Evolutionary conservation across 2,113 vertebrate species (phyloP), one percentile per base, ranked within the genome.

Genomic region (Numida meleagris): DNA sequence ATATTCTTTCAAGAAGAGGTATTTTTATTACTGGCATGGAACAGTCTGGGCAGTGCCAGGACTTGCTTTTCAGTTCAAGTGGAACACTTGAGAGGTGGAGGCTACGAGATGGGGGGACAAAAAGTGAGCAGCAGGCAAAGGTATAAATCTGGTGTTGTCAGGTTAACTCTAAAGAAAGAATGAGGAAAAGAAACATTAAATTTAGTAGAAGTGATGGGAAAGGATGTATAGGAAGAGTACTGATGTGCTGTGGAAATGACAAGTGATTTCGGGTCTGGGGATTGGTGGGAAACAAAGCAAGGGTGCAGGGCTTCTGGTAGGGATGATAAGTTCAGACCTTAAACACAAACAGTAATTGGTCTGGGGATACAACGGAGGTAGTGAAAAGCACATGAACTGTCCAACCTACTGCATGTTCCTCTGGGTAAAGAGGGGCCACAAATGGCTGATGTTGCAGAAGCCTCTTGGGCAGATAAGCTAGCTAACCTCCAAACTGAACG

Each of bases 101-200:
- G 10, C 8, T 15, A 43, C 6, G 14, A 66, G 16, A 27, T 7
- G 33, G 8, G 13, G 12, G 43, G 12, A 38, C 55, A 19, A 59
- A 59, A 45, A 46, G 15, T 0, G 0, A 21, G 18, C 36, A 57
- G 7, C 4, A 7, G 62, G 31, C 12, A 0, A 0, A 43, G 12
- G 29, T 16, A 42, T 4, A 68, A 48, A 70, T 3, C 6, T 2
- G 4, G 29, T 42, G 62, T 25, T 71, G 40, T 4, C 4, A 72
- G 36, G 70, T 18, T 34, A 75, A 73, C 48, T n/a, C 10, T 46
- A 70, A 86, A 57, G 36, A 4, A 57, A 61, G 70, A 89, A 81
- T 3, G 3, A 87, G 14, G 19, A 71, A 81, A 73, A 88, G 6
- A 53, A 57, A 34, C 10, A 10, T 31, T 27, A 6, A 36, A 46